Percentiles rank a stretch among this genome's conserved stretches.
These are phyloP conservation scores for Lathronympha strigana DNA, from an alignment of 2,888 invertebrate species.

Conservation along the genomic window DNA sequence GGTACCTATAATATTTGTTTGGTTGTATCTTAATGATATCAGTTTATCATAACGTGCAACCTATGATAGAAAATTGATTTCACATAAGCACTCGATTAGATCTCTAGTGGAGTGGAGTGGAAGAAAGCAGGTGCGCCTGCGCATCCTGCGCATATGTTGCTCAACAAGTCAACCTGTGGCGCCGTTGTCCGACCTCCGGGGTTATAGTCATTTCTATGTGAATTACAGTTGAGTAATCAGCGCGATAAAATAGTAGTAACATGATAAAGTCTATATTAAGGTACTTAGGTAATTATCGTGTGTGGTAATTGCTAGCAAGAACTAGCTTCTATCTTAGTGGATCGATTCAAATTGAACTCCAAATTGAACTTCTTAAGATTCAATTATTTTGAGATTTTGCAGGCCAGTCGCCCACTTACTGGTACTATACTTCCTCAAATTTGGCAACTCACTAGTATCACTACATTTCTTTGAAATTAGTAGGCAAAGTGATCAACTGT, in stretches of 20 bases:
- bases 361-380: no score
- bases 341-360: no score
- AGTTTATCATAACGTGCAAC: not conserved
- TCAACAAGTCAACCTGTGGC: conserved; percentile 27
- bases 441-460: no score
- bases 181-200: conserved; percentile 5
- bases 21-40: no score
- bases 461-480: no score
- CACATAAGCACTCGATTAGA: conserved; percentile 31
- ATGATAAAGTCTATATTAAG: not conserved
- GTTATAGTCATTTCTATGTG: conserved; percentile 28
- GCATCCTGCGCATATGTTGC: conserved; percentile 37
- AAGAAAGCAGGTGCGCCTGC: conserved; percentile 31
- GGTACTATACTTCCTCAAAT: no score
- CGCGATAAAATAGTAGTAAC: not conserved
- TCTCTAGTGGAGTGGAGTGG: conserved; percentile 26
- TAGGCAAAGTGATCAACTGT: no score
- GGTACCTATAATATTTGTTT: no score
- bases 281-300: not conserved
- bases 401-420: no score
- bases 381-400: no score
- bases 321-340: no score
- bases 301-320: not conserved
- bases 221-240: conserved; percentile 14
- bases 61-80: conserved; percentile 31